Evolutionary conservation across 2,797 vertebrate species (phyloP), one percentile per base, ranked within the genome.

Genomic region (Eulemur mongoz): DNA sequence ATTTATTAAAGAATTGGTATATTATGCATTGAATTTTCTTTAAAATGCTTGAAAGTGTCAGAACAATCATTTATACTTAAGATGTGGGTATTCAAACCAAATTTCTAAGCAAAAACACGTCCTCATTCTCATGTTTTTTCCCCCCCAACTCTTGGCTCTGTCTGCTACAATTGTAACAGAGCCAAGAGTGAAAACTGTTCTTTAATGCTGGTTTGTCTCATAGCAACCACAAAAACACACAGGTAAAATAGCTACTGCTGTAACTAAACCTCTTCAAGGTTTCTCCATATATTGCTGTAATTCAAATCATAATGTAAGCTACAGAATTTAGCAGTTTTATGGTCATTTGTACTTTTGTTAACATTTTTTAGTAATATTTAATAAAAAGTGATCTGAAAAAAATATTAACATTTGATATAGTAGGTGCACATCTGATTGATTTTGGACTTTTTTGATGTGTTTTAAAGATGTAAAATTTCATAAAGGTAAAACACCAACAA

Each of bases 171-270:
- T 40, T 78, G 9, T 57, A 35, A 65, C 32, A 65, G 30, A 69
- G 69, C 20, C 35, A 22, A 20, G 18, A 89, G 54, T 18, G 15
- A 65, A 65, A 65, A 65, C 43, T 92, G 22, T 65, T 78, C 50
- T 87, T 87, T 73, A 87, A 79, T 70, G 65, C 69, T 87, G 43
- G 15, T 86, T 95, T 94, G 32, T 83, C 57, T 69, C 70, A 90
- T 7, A 90, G 63, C 63, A 97, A 92, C 73, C 61, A 81, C 59
- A 78, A 92, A 85, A 27, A 32, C 57, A 94, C 23, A 91, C 17
- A 76, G 43, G 48, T 86, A 82, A 82, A 92, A 61, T 92, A 59
- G 63, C 35, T 76, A 81, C 10, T 87, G 18, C 61, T 48, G 35
- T 76, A 91, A 83, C 50, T 63, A 82, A 86, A 78, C 11, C 10